Conservation (phyloP, 2,797 vertebrate species). For the Rhinogobio ventralis region DNA sequence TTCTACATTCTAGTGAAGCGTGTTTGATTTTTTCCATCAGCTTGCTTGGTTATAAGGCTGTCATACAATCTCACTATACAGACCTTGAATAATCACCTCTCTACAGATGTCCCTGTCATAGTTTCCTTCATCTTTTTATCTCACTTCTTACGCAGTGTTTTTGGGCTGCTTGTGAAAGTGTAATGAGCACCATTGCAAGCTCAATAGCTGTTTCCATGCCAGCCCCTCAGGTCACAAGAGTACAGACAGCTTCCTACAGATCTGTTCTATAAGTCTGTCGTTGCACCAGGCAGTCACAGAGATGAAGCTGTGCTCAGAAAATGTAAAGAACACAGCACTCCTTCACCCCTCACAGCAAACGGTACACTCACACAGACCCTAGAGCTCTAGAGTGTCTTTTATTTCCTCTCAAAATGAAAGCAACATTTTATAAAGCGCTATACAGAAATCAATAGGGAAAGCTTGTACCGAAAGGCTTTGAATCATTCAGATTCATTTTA, state of each 20-base stretch:
- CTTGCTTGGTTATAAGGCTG: constrained; percentile 21
- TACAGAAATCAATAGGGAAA: constrained; percentile 73
- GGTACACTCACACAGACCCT: not conserved
- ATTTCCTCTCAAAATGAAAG: constrained; percentile 71
- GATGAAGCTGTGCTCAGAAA: not conserved
- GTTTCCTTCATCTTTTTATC: constrained; percentile 23
- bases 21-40: constrained; percentile 30
- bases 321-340: constrained; percentile 14
- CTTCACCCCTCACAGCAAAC: constrained; percentile 52
- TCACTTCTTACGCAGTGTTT: not conserved
- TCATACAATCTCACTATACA: not conserved
- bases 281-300: not conserved
- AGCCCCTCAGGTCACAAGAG: constrained; percentile 23
- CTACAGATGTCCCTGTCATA: constrained; percentile 1
- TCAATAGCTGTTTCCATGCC: constrained; percentile 37
- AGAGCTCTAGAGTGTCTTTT: constrained; percentile 59
- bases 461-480: constrained; percentile 65
- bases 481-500: constrained; percentile 71
- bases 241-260: constrained; percentile 26
- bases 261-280: constrained; percentile 20
- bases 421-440: constrained; percentile 72
- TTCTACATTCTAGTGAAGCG: not conserved
- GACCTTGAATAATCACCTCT: constrained; percentile 16
- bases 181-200: constrained; percentile 39
- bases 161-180: constrained; percentile 24